Evolutionary conservation across 2,888 invertebrate genomes (phyloP).

Genomic region (Poecilus cupreus): DNA sequence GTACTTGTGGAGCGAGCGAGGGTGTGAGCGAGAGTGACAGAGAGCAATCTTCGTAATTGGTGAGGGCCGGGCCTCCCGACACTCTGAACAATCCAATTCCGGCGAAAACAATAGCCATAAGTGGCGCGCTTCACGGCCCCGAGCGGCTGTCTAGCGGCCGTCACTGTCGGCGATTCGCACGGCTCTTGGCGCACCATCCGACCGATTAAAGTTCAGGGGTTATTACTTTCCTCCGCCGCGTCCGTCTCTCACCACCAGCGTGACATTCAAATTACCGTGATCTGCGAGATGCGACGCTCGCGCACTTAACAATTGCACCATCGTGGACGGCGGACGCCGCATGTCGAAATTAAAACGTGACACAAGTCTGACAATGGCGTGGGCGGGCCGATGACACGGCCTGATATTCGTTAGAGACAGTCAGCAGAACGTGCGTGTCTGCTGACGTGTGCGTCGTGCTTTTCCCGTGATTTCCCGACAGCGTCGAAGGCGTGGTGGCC

Average conservation of each 20-base stretch:
- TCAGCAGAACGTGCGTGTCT: conserved; percentile 50
- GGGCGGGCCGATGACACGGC: conserved; percentile 49
- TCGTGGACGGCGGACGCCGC: no score
- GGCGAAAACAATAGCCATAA: conserved; percentile 75
- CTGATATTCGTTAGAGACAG: conserved; percentile 49
- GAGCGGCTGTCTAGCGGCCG: conserved; percentile 55
- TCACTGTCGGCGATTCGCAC: conserved; percentile 57
- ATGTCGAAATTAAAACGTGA: conserved; percentile 52
- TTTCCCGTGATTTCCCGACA: conserved; percentile 46
- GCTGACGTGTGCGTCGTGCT: conserved; percentile 38
- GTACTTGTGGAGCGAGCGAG: neutral
- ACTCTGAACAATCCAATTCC: conserved; percentile 72
- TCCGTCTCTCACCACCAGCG: neutral
- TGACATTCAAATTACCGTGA: conserved; percentile 50
- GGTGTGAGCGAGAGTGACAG: conserved; percentile 59
- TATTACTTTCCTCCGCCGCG: conserved; percentile 31
- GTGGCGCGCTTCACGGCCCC: conserved; percentile 67
- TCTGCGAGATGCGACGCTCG: conserved; percentile 13
- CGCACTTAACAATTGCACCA: neutral
- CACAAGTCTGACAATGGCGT: conserved; percentile 43
- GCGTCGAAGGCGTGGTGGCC: conserved; percentile 67
- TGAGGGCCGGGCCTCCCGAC: conserved; percentile 64
- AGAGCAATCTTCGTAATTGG: conserved; percentile 69
- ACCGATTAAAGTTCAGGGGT: conserved; percentile 56
- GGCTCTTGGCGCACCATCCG: conserved; percentile 44